A percentile compares a stretch with the other conserved stretches of the same genome.
These are phyloP conservation scores for Cliona cf. orientalis DNA, from an alignment of 37 sponge, comb jelly and placozoan genomes.

Conservation along the genomic window DNA sequence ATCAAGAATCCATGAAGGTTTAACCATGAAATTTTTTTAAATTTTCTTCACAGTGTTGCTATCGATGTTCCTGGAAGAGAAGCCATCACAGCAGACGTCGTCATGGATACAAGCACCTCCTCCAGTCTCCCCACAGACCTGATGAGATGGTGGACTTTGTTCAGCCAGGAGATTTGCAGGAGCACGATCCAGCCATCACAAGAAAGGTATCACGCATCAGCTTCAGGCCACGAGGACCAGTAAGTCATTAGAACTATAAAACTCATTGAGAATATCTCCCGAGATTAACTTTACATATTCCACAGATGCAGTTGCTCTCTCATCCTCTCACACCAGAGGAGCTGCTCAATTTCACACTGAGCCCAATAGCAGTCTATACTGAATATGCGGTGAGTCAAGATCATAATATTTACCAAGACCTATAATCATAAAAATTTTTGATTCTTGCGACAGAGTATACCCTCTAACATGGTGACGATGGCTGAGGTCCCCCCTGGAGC, in stretches of 20 bases:
- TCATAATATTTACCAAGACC: not conserved
- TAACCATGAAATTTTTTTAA: too few relatives aligned
- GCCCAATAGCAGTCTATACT: constrained; percentile 19
- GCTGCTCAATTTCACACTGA: constrained; percentile 25
- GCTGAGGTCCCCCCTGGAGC: constrained; percentile 88
- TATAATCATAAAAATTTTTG: not conserved
- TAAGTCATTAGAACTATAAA: not conserved
- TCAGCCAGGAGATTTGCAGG: not conserved
- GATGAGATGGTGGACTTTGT: not conserved
- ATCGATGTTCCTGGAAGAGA: not conserved
- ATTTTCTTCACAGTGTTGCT: constrained; percentile 5
- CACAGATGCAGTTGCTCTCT: constrained; percentile 34
- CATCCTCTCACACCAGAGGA: constrained; percentile 45
- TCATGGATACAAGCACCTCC: not conserved
- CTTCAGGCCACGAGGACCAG: not conserved
- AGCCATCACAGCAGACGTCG: not conserved
- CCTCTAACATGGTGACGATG: constrained; percentile 66
- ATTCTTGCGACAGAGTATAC: constrained; percentile 52
- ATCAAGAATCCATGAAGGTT: not conserved
- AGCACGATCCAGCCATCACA: not conserved
- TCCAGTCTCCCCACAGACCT: not conserved
- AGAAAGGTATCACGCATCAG: constrained; percentile 20
- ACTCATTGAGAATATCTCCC: not conserved
- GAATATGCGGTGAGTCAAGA: constrained; percentile 48
- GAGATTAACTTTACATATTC: not conserved